These are phyloP conservation scores for Drosophila watanabei DNA, from an alignment of 1,140 invertebrate species.

Conservation along the genomic window DNA sequence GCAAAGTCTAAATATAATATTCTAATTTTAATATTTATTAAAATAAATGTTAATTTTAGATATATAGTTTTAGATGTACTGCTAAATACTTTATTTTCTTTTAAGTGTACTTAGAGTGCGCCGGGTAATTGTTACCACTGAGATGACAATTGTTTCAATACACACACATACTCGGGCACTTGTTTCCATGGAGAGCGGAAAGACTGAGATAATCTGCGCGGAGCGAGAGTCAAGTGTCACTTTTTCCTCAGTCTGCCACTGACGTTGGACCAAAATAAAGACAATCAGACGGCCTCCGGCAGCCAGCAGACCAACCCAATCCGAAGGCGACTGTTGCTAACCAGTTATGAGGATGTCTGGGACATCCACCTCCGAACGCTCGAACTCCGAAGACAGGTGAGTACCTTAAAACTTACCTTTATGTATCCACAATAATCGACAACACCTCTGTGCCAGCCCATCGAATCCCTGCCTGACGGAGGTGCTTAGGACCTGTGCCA, in stretches of 20 bases:
- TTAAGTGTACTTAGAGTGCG: slow-evolving; percentile 9
- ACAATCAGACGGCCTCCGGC: slow-evolving; percentile 6
- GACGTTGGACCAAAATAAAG: slow-evolving; percentile 52
- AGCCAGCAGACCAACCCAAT: slow-evolving; percentile 1
- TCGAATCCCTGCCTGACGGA: slow-evolving; percentile 61
- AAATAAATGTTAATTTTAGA: not conserved
- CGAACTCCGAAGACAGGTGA: slow-evolving; percentile 74
- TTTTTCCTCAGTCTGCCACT: slow-evolving; percentile 29
- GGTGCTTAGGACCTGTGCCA: slow-evolving; percentile 70
- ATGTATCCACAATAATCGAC: not conserved
- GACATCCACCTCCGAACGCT: slow-evolving; percentile 67
- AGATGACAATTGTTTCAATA: slow-evolving; percentile 42
- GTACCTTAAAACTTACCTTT: not conserved
- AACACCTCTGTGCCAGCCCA: not conserved
- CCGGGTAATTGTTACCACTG: slow-evolving; percentile 12
- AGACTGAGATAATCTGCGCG: slow-evolving; percentile 41
- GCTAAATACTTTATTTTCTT: not conserved
- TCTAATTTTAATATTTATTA: too few species aligned
- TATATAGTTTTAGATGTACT: not conserved
- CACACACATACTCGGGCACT: slow-evolving; percentile 1
- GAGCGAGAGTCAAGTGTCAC: slow-evolving; percentile 37
- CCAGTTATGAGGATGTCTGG: slow-evolving; percentile 57
- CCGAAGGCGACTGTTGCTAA: not conserved
- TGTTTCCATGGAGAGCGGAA: slow-evolving; percentile 31
- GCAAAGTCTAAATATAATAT: too few species aligned